Conservation (phyloP, 2,113 vertebrate species). For the Stegastes partitus region DNA sequence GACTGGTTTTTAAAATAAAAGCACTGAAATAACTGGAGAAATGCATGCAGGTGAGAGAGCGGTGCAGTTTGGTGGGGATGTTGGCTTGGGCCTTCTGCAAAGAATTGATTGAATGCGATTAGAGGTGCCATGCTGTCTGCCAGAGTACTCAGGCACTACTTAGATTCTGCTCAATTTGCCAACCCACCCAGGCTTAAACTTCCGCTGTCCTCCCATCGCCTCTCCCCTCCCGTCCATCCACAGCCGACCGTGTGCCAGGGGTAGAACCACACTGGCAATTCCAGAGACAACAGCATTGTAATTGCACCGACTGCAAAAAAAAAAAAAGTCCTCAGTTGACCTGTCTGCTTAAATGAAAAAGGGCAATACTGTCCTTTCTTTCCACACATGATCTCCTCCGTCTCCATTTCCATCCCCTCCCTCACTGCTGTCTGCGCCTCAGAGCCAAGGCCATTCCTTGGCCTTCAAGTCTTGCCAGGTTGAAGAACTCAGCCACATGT, state of each 20-base stretch:
- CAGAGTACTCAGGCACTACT: constrained; percentile 61
- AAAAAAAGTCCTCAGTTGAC: constrained; percentile 51
- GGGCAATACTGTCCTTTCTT: constrained; percentile 38
- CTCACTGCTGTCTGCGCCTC: constrained; percentile 29
- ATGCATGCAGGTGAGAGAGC: constrained; percentile 33
- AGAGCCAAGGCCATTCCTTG: constrained; percentile 53
- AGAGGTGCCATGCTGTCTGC: constrained; percentile 74
- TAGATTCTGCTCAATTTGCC: constrained; percentile 61
- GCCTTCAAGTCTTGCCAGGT: constrained; percentile 63
- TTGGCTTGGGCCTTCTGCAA: constrained; percentile 18
- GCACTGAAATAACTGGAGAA: neutral
- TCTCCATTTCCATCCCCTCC: constrained; percentile 44
- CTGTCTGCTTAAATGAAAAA: constrained; percentile 59
- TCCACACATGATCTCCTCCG: constrained; percentile 37
- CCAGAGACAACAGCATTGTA: constrained; percentile 37
- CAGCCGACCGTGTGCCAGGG: constrained; percentile 28
- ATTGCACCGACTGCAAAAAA: constrained; percentile 33
- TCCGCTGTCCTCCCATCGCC: constrained; percentile 36
- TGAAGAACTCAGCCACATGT: constrained; percentile 65
- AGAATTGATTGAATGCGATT: constrained; percentile 69
- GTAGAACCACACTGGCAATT: constrained; percentile 40
- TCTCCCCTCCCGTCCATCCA: constrained; percentile 25
- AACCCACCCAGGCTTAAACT: constrained; percentile 50
- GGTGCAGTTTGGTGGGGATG: constrained; percentile 23
- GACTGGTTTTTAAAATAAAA: neutral